phyloP scores from a whole-genome alignment of 2,113 vertebrate species.

The Atlantisia rogersi region DNA sequence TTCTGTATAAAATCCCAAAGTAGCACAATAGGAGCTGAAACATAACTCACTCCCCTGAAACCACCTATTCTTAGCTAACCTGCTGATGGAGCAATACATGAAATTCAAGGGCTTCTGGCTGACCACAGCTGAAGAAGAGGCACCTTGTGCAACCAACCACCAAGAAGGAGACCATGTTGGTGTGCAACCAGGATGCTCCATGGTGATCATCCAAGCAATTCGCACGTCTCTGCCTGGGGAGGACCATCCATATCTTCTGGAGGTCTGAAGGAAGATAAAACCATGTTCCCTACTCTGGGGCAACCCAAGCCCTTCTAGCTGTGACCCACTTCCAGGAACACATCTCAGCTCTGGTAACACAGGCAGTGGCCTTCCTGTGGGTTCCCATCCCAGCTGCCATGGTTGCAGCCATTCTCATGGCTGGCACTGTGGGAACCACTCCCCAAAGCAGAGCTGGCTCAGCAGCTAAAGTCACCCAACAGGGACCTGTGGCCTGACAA shows the following conservation, averaged over 20 bases:
- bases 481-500: neutral
- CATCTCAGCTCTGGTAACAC: neutral
- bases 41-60: neutral
- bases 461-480: neutral
- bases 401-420: rapidly evolving
- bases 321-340: neutral
- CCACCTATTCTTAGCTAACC: neutral
- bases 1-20: neutral
- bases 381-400: neutral
- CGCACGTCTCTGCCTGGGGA: neutral
- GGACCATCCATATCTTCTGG: neutral
- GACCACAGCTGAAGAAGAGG: neutral
- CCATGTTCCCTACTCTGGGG: neutral
- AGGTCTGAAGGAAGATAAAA: neutral
- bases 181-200: rapidly evolving
- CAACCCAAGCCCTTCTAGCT: neutral
- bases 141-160: neutral
- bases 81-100: neutral
- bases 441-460: neutral
- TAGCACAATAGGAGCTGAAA: neutral
- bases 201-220: neutral
- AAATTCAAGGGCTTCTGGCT: no score
- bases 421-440: neutral
- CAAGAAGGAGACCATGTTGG: rapidly evolving
- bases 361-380: neutral